Conservation (phyloP, 2,888 invertebrate species). For the Chalcis sispes region DNA sequence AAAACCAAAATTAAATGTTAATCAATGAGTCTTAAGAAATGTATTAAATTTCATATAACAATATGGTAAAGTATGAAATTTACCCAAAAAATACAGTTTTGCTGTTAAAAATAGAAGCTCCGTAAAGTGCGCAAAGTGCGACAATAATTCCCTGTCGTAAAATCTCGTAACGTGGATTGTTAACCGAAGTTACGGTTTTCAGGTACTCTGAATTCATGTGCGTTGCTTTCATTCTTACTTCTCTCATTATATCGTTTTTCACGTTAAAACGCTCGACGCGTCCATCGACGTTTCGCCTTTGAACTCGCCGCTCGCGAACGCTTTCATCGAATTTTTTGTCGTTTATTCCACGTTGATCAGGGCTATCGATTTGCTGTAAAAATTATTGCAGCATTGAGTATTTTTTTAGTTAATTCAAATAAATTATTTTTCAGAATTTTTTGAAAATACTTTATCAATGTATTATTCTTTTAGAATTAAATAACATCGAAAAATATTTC, state of each 20-base stretch:
- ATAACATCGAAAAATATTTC: not conserved
- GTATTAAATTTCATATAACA: not conserved
- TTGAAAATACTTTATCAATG: too few species aligned
- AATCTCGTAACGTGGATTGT: slow-evolving; percentile 60
- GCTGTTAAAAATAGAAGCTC: slow-evolving; percentile 64
- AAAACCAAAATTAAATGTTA: slow-evolving; percentile 19
- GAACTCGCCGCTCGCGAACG: not conserved
- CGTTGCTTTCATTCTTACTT: slow-evolving; percentile 17
- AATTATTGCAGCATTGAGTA: too few species aligned
- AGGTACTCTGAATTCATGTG: slow-evolving; percentile 46
- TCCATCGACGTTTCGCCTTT: not conserved
- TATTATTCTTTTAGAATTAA: not conserved
- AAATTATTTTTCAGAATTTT: too few species aligned
- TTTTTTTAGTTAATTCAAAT: too few species aligned
- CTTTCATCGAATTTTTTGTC: slow-evolving; percentile 1
- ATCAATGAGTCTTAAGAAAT: not conserved
- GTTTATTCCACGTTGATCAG: not conserved
- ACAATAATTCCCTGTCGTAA: slow-evolving; percentile 65
- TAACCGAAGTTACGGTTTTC: slow-evolving; percentile 21
- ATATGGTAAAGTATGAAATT: slow-evolving; percentile 41
- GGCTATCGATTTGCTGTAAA: too few species aligned
- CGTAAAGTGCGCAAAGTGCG: slow-evolving; percentile 67
- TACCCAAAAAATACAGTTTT: slow-evolving; percentile 66
- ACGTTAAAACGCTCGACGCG: not conserved
- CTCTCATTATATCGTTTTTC: slow-evolving; percentile 6